These are phyloP conservation scores for Tetrao urogallus DNA, from an alignment of 2,113 vertebrate species.

Conservation along the genomic window DNA sequence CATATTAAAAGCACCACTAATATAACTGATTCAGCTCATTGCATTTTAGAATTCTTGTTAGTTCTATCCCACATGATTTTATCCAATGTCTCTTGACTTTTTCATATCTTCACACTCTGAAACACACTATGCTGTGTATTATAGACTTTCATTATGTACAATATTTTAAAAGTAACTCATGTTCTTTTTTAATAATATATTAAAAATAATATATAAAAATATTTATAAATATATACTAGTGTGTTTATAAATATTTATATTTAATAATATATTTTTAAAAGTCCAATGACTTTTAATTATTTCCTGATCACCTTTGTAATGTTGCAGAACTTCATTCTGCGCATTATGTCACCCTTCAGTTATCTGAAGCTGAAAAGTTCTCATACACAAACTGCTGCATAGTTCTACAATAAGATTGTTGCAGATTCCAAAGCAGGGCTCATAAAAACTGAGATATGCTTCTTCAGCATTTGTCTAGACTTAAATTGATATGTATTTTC, in stretches of 20 bases:
- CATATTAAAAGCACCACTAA: neutral
- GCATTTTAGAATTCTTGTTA: neutral
- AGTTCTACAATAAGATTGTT: neutral
- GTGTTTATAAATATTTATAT: neutral
- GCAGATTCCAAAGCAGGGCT: neutral
- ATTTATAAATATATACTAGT: no score
- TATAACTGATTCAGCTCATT: neutral
- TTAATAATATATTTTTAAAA: neutral
- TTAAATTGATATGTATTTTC: neutral
- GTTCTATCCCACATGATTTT: neutral
- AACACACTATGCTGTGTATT: neutral
- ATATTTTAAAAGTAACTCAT: neutral
- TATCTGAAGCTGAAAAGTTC: neutral
- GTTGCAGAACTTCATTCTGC: neutral
- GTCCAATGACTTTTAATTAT: neutral
- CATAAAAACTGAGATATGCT: rapidly evolving
- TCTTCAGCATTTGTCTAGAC: neutral
- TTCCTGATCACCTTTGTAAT: neutral
- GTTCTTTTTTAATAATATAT: neutral
- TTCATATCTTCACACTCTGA: neutral
- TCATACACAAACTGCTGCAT: neutral
- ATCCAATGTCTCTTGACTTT: neutral
- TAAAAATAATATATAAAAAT: neutral
- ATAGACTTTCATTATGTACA: neutral
- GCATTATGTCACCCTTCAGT: neutral